Conservation (phyloP, 2,888 invertebrate species). For the Rhimphoctona megacephalus region DNA sequence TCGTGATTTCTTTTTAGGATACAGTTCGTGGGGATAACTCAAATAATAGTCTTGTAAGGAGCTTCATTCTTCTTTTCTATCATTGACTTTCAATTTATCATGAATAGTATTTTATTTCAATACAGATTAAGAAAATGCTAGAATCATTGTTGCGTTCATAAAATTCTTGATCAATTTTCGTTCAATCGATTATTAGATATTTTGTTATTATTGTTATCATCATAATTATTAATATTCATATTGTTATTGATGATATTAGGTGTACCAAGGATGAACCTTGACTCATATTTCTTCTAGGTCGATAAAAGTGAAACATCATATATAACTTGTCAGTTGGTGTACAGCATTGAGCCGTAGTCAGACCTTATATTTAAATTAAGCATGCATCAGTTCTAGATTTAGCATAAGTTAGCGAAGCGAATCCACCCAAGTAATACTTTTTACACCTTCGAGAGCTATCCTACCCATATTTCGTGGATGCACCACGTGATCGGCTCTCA, state of each 20-base stretch:
- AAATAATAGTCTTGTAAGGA: neutral
- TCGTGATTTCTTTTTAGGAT: slow-evolving; percentile 21
- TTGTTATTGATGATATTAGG: neutral
- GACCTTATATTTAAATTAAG: slow-evolving; percentile 7
- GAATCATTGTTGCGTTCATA: neutral
- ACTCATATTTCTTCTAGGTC: slow-evolving; percentile 30
- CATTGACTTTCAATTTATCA: neutral
- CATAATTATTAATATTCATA: neutral
- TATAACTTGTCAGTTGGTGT: neutral
- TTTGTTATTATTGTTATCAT: neutral
- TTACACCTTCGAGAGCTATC: slow-evolving; percentile 4
- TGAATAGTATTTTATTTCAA: neutral
- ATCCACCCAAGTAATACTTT: slow-evolving; percentile 18
- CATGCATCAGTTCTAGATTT: slow-evolving; percentile 30
- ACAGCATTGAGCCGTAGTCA: neutral
- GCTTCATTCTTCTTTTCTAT: neutral
- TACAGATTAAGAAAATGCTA: neutral
- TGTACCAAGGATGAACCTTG: slow-evolving; percentile 27
- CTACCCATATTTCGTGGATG: slow-evolving; percentile 25
- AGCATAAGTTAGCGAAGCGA: slow-evolving; percentile 25
- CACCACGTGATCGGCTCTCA: neutral
- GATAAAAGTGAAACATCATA: slow-evolving; percentile 11
- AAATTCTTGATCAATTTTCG: neutral
- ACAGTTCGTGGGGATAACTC: slow-evolving; percentile 3
- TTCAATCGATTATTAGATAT: neutral